A percentile compares a stretch with the other conserved stretches of the same genome.
These are phyloP conservation scores for Epizoanthus illoricatus DNA, from an alignment of 92 coral and sea anemone species.

Conservation along the genomic window DNA sequence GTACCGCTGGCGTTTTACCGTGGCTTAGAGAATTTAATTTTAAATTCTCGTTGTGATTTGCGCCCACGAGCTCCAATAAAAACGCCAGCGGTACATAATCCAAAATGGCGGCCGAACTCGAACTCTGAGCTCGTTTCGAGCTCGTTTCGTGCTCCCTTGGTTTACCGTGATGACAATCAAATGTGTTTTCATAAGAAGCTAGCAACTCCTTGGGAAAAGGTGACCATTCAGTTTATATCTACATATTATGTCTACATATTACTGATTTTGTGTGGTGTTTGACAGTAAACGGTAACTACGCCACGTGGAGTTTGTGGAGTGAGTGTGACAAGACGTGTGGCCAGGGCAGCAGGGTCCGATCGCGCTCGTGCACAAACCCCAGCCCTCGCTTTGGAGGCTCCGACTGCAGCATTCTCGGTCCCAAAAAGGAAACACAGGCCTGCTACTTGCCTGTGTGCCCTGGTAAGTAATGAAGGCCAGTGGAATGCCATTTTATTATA, in stretches of 20 bases:
- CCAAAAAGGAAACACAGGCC: conserved; percentile 65
- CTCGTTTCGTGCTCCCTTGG: no score
- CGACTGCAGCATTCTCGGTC: conserved; percentile 71
- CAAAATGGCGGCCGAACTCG: no score
- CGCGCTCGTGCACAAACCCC: conserved; percentile 84
- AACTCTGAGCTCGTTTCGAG: no score
- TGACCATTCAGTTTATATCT: background rate
- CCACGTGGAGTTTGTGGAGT: conserved; percentile 87
- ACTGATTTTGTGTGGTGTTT: background rate
- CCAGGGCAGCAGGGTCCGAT: conserved; percentile 70
- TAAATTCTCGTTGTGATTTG: no score
- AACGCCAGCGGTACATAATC: no score
- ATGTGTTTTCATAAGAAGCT: background rate
- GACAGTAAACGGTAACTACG: conserved; percentile 81
- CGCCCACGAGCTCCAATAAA: no score
- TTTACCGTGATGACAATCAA: no score
- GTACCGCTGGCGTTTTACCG: no score
- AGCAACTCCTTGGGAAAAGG: background rate
- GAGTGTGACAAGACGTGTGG: conserved; percentile 89
- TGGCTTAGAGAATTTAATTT: no score
- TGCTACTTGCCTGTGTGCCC: conserved; percentile 88
- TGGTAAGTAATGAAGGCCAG: conserved; percentile 51
- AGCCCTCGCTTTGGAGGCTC: conserved; percentile 88
- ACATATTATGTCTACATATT: no score
- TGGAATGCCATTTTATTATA: background rate